Percentiles rank a stretch among this genome's conserved stretches.
Evolutionary conservation across 2,113 vertebrate genomes (phyloP).

Genomic region (Emydocephalus ijimae): DNA sequence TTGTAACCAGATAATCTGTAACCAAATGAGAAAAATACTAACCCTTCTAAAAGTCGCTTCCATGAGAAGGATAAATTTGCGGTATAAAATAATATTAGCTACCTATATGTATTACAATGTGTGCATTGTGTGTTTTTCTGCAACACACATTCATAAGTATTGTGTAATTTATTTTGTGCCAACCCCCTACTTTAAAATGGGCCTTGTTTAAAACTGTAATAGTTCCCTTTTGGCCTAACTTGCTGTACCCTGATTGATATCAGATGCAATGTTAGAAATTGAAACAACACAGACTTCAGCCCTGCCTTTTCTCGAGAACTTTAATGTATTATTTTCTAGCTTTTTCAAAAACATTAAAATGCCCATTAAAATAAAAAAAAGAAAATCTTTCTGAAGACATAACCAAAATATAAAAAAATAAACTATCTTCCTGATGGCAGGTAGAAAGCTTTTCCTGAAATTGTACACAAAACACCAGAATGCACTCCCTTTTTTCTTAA

Average conservation of each 20-base stretch:
- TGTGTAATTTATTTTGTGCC: constrained; percentile 39
- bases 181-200: constrained; percentile 50
- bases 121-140: neutral
- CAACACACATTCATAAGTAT: neutral
- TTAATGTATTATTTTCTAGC: constrained; percentile 44
- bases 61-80: constrained; percentile 35
- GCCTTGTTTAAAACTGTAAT: constrained; percentile 54
- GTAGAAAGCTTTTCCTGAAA: constrained; percentile 71
- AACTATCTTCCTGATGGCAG: constrained; percentile 71
- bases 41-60: constrained; percentile 46
- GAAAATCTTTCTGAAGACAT: constrained; percentile 60
- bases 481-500: constrained; percentile 52
- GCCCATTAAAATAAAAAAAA: constrained; percentile 17
- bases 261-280: constrained; percentile 62
- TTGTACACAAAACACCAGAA: constrained; percentile 69
- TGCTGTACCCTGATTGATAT: constrained; percentile 57
- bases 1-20: neutral
- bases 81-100: constrained; percentile 24
- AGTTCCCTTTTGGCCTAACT: constrained; percentile 63
- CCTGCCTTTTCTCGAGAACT: neutral
- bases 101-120: neutral
- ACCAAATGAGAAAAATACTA: constrained; percentile 2
- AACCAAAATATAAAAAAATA: constrained; percentile 41
- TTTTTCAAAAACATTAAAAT: constrained; percentile 48
- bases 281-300: constrained; percentile 45